Evolutionary conservation across 2,113 vertebrate species (phyloP).

Genomic region (Aviceda subcristata): DNA sequence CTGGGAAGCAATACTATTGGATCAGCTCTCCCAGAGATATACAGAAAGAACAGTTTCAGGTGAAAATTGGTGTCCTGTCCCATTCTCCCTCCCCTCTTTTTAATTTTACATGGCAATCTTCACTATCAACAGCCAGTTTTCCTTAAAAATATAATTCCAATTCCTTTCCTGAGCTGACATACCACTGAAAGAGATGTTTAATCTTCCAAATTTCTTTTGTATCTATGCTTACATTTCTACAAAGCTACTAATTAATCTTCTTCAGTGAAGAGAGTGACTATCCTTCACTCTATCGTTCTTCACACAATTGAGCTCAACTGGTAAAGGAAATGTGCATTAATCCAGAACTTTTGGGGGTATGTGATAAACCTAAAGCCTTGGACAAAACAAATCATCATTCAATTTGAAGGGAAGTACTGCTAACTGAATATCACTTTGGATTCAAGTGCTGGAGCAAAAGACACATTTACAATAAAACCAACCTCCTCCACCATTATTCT

Average conservation of each 20-base stretch:
- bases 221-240: not conserved
- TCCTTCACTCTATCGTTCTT: not conserved
- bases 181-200: not conserved
- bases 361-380: not conserved
- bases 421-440: not conserved
- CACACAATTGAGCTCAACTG: not conserved
- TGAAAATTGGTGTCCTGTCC: not conserved
- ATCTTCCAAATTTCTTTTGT: not conserved
- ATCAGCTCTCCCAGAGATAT: not conserved
- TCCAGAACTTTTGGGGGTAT: not conserved
- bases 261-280: not conserved
- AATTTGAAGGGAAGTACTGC: not conserved
- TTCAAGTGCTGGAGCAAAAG: not conserved
- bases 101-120: not conserved
- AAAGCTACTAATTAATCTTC: not conserved
- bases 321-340: accelerated
- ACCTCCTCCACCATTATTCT: not conserved
- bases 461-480: not conserved
- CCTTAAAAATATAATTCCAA: not conserved
- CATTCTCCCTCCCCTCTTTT: not conserved
- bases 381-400: not conserved
- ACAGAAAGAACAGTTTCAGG: not conserved
- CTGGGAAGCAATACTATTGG: not conserved
- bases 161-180: not conserved
- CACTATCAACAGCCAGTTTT: not conserved